phyloP scores from a whole-genome alignment of 2,113 vertebrate species.

The Drymodes brunneopygia region DNA sequence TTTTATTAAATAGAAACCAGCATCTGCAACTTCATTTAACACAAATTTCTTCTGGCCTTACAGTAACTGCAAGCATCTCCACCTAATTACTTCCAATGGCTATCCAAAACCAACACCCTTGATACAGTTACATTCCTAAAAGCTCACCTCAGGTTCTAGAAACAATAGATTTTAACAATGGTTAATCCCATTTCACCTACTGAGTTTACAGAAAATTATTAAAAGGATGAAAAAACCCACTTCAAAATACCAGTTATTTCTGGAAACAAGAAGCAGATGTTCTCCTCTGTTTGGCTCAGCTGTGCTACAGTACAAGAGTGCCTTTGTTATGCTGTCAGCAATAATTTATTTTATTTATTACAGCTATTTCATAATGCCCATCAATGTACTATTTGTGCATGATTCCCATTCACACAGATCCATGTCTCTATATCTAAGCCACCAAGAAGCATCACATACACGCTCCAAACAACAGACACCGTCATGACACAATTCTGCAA shows the following conservation, averaged over 20 bases:
- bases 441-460: not conserved
- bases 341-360: constrained; percentile 66
- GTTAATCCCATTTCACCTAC: constrained; percentile 25
- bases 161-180: not conserved
- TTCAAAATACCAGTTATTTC: constrained; percentile 61
- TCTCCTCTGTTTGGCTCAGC: constrained; percentile 64
- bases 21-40: not conserved
- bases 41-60: not conserved
- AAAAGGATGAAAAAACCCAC: constrained; percentile 32
- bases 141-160: not conserved
- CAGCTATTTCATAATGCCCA: constrained; percentile 52
- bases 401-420: not conserved
- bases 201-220: constrained; percentile 43
- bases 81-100: not conserved
- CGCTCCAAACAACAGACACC: not conserved
- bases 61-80: not conserved
- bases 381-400: constrained; percentile 17
- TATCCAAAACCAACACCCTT: not conserved
- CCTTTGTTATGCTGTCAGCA: constrained; percentile 66
- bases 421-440: not conserved
- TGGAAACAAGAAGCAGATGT: constrained; percentile 71
- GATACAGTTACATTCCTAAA: not conserved
- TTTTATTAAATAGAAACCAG: not conserved
- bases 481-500: not conserved
- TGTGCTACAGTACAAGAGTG: constrained; percentile 62